These are phyloP conservation scores for Halictus rubicundus DNA, from an alignment of 1,140 invertebrate genomes.

Conservation along the genomic window DNA sequence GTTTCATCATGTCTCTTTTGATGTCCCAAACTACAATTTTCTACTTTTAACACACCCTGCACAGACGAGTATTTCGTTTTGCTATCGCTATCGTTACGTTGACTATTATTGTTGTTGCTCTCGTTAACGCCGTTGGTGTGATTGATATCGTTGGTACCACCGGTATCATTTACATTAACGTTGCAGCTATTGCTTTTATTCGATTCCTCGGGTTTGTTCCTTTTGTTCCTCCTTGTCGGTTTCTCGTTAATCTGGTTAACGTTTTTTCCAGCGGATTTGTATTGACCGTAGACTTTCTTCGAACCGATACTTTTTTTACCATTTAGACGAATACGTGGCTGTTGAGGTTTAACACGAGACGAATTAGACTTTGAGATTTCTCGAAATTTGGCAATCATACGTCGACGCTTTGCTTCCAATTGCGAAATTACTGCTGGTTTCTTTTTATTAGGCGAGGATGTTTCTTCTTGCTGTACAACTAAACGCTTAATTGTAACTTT, in stretches of 20 bases:
- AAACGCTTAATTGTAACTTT: neutral
- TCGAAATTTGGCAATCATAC: constrained; percentile 68
- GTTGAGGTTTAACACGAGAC: constrained; percentile 16
- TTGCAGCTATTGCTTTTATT: neutral
- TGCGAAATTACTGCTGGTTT: constrained; percentile 10
- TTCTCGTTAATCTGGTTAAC: neutral
- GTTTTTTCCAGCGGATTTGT: neutral
- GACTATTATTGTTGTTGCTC: too few relatives aligned
- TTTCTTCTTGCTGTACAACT: too few relatives aligned
- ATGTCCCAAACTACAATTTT: neutral
- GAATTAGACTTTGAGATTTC: constrained; percentile 38
- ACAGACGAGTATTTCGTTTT: neutral
- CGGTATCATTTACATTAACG: neutral
- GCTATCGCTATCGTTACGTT: neutral
- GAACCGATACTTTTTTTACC: neutral
- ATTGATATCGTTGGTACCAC: neutral
- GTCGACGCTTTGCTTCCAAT: constrained; percentile 68
- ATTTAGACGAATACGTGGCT: constrained; percentile 4
- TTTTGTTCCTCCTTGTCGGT: neutral
- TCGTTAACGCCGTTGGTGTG: neutral
- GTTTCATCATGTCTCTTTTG: neutral
- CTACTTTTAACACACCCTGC: neutral
- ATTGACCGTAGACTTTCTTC: neutral
- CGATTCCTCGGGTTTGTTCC: neutral
- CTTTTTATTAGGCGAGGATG: too few relatives aligned